These are phyloP conservation scores for Pygmarrhopalites habei DNA, from an alignment of 1,140 invertebrate species.

Conservation along the genomic window DNA sequence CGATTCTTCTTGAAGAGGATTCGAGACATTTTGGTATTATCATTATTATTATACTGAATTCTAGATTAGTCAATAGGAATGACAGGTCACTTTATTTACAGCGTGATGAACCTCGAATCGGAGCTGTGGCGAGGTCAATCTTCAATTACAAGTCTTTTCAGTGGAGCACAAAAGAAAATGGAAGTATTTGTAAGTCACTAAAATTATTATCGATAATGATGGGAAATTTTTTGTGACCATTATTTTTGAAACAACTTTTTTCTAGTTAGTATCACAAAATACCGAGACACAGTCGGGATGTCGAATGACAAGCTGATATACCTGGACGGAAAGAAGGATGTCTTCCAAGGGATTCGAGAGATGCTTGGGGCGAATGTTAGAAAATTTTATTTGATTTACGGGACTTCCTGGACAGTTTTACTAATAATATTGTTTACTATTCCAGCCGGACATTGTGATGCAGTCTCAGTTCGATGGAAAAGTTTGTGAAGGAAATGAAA, in stretches of 20 bases:
- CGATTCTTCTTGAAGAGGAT: constrained; percentile 11
- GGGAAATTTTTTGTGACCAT: too few relatives aligned
- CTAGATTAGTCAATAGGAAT: too few relatives aligned
- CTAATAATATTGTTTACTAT: too few relatives aligned
- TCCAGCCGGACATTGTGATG: constrained; percentile 15
- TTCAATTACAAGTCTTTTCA: neutral
- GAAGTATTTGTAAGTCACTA: neutral
- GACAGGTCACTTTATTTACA: neutral
- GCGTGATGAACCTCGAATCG: constrained; percentile 4
- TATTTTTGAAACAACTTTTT: neutral
- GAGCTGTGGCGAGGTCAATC: neutral
- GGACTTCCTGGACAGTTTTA: too few relatives aligned
- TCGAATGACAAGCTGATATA: neutral
- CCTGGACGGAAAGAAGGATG: constrained; percentile 1
- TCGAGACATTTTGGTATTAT: neutral
- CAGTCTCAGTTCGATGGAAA: constrained; percentile 8
- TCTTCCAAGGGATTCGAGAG: neutral
- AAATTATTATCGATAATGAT: neutral
- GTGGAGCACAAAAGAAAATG: neutral
- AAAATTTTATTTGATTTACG: neutral
- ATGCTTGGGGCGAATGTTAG: neutral
- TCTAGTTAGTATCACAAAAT: neutral
- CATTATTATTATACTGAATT: too few relatives aligned
- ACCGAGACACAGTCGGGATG: neutral
- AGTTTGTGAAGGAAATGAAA: constrained; percentile 5